These are phyloP conservation scores for Thripadectes ignobilis DNA, from an alignment of 2,797 vertebrate genomes.

Conservation along the genomic window DNA sequence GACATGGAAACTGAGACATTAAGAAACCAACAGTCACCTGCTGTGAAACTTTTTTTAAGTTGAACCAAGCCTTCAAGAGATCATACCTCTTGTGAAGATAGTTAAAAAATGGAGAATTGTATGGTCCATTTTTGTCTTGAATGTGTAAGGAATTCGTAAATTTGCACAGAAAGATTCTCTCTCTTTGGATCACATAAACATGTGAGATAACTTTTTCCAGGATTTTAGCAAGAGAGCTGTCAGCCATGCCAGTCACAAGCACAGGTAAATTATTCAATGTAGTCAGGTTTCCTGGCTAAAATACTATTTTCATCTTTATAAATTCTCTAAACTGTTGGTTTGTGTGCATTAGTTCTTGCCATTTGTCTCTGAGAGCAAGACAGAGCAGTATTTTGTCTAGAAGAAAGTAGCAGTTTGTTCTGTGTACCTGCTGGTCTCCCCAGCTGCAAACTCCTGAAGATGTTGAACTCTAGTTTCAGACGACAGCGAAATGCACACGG, in stretches of 20 bases:
- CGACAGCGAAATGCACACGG: slow-evolving; percentile 90
- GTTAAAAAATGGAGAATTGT: background rate
- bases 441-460: background rate
- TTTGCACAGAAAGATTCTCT: background rate
- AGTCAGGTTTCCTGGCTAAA: background rate
- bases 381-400: background rate
- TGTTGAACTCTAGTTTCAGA: slow-evolving; percentile 87
- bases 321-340: background rate
- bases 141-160: background rate
- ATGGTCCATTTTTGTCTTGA: background rate
- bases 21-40: background rate
- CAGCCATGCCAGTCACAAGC: background rate
- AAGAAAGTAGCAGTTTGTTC: background rate
- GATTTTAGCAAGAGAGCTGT: background rate
- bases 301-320: background rate
- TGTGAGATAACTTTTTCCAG: background rate
- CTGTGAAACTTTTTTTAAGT: background rate
- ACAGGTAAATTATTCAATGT: background rate
- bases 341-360: background rate
- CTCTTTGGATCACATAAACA: background rate
- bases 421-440: background rate
- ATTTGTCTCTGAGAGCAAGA: background rate
- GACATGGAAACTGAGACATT: background rate
- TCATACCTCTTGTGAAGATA: background rate
- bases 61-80: background rate